Percentiles rank a stretch among this genome's conserved stretches.
Conservation (phyloP, 1,140 invertebrate genomes). For the Musca vetustissima region DNA sequence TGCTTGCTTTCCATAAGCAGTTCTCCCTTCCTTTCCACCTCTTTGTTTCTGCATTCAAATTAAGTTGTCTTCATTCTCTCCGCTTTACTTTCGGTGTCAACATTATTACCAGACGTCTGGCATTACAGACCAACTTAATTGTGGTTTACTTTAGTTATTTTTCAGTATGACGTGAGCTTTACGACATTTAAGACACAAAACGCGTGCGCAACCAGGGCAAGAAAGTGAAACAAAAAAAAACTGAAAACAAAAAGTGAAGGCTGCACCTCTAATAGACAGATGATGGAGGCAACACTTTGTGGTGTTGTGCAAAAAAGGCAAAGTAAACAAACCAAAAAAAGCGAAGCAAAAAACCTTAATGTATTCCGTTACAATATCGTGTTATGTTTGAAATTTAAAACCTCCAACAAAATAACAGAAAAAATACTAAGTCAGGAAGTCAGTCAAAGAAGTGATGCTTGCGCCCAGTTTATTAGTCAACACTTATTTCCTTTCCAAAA, state of each 20-base stretch:
- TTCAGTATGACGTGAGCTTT: slow-evolving; percentile 19
- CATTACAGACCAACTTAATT: not conserved
- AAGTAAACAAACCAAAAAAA: slow-evolving; percentile 1
- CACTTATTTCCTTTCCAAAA: too few species aligned
- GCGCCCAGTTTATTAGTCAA: too few species aligned
- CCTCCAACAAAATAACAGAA: not conserved
- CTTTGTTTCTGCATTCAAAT: not conserved
- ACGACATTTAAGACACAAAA: slow-evolving; percentile 10
- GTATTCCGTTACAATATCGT: not conserved
- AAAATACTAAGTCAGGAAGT: slow-evolving; percentile 21
- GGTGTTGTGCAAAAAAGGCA: not conserved
- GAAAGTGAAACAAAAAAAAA: not conserved
- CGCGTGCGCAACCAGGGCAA: slow-evolving; percentile 4
- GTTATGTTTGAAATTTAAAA: not conserved
- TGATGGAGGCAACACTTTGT: not conserved
- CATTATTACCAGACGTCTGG: too few species aligned
- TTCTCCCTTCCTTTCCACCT: too few species aligned
- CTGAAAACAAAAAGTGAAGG: not conserved
- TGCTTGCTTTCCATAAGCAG: too few species aligned
- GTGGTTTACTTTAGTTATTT: slow-evolving; percentile 5
- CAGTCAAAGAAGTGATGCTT: not conserved
- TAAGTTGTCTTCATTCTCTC: not conserved
- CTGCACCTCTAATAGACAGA: not conserved
- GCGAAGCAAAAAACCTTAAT: slow-evolving; percentile 7
- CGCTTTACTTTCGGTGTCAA: not conserved